Evolutionary conservation across 2,888 invertebrate species (phyloP).

Genomic region (Brachyptera risi): DNA sequence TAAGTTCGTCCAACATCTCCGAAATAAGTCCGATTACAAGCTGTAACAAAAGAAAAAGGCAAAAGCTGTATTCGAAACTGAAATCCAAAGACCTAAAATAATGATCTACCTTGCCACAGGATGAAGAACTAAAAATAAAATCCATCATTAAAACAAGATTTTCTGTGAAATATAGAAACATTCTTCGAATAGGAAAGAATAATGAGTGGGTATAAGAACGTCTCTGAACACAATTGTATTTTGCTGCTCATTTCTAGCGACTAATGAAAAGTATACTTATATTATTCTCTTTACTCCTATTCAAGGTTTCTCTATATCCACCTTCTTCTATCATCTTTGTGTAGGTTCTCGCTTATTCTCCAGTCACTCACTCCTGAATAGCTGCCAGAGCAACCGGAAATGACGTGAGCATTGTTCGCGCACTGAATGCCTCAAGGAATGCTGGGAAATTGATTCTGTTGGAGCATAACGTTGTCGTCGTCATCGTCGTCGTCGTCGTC

Average conservation of each 20-base stretch:
- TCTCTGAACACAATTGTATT: not conserved
- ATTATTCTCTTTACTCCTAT: slow-evolving; percentile 4
- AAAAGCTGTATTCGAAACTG: not conserved
- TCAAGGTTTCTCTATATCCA: not conserved
- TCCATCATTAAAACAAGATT: slow-evolving; percentile 8
- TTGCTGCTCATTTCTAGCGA: slow-evolving; percentile 9
- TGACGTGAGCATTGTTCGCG: slow-evolving; percentile 27
- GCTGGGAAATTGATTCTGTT: slow-evolving; percentile 14
- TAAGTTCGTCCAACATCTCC: slow-evolving; percentile 78
- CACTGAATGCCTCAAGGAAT: slow-evolving; percentile 24
- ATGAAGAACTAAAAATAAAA: not conserved
- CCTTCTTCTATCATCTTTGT: slow-evolving; percentile 21
- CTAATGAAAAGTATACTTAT: slow-evolving; percentile 11
- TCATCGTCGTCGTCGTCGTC: too few relatives aligned
- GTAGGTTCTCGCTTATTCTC: slow-evolving; percentile 12
- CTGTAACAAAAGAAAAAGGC: slow-evolving; percentile 46
- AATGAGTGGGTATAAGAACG: not conserved
- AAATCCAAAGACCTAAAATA: not conserved
- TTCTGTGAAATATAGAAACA: not conserved
- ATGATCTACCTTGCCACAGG: not conserved
- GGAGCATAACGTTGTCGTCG: slow-evolving; percentile 11
- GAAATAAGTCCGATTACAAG: slow-evolving; percentile 78
- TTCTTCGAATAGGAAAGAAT: not conserved
- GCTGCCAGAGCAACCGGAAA: slow-evolving; percentile 23
- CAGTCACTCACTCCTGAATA: slow-evolving; percentile 18